Percentiles rank a stretch among this genome's conserved stretches.
These are phyloP conservation scores for Paguma larvata DNA, from an alignment of 2,797 vertebrate species.

Conservation along the genomic window DNA sequence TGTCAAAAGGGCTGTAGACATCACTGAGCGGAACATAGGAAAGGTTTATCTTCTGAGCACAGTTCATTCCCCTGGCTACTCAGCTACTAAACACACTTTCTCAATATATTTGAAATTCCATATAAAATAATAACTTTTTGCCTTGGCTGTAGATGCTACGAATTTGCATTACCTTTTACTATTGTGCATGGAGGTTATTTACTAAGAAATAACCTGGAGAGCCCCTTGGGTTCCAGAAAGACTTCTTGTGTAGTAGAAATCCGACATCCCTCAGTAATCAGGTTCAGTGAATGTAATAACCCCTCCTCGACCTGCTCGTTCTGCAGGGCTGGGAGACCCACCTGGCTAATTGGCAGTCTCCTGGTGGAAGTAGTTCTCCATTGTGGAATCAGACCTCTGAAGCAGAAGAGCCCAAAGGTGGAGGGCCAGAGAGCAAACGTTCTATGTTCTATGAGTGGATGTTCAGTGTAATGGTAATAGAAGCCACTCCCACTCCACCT, in stretches of 20 bases:
- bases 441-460: no score
- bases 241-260: not conserved
- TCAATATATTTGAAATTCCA: not conserved
- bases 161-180: slow-evolving; percentile 17
- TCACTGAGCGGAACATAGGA: not conserved
- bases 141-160: not conserved
- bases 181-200: not conserved
- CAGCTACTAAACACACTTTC: not conserved
- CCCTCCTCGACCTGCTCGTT: not conserved
- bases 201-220: not conserved
- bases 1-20: not conserved
- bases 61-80: not conserved
- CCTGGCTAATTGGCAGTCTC: not conserved
- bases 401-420: not conserved
- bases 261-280: not conserved
- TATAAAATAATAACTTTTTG: not conserved
- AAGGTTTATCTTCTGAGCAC: not conserved
- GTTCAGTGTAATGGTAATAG: not conserved
- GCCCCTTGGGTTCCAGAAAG: not conserved
- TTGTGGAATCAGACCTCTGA: not conserved
- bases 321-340: not conserved
- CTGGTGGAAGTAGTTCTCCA: not conserved
- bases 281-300: not conserved
- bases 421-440: not conserved
- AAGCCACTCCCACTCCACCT: not conserved